These are phyloP conservation scores for Leontopithecus rosalia DNA, from an alignment of 2,797 vertebrate genomes.

Conservation along the genomic window DNA sequence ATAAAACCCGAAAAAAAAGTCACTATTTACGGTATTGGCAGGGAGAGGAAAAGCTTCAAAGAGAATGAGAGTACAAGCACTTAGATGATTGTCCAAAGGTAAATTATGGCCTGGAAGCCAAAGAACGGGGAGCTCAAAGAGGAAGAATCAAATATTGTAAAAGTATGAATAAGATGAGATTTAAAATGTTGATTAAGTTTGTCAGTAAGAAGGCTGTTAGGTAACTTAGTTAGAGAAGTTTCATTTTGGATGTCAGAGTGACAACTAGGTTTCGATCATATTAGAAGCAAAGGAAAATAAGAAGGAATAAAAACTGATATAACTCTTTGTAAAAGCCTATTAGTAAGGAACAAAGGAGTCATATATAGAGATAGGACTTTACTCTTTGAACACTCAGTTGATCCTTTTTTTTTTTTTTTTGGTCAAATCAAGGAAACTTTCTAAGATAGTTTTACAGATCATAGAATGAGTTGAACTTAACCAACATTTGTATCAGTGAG, in stretches of 20 bases:
- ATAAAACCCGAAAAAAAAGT: not conserved
- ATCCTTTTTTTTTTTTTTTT: not conserved
- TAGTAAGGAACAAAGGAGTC: not conserved
- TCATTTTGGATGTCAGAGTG: not conserved
- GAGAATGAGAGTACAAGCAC: not conserved
- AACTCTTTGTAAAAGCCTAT: not conserved
- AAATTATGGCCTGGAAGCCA: not conserved
- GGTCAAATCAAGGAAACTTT: not conserved
- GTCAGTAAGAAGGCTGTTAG: not conserved
- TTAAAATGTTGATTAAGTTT: not conserved
- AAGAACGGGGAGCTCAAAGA: not conserved
- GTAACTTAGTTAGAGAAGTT: not conserved
- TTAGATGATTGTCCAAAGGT: not conserved
- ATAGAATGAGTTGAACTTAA: not conserved
- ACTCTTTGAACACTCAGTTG: not conserved
- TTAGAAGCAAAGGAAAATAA: not conserved
- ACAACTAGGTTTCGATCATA: not conserved
- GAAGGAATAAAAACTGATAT: not conserved
- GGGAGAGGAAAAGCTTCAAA: not conserved
- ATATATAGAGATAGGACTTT: not conserved
- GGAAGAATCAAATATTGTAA: not conserved
- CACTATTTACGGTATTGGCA: not conserved
- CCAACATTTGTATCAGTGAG: not conserved
- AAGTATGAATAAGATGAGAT: not conserved
- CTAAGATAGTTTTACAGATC: not conserved